These are phyloP conservation scores for Mycalesis mineus DNA, from an alignment of 2,888 invertebrate species.

Conservation along the genomic window DNA sequence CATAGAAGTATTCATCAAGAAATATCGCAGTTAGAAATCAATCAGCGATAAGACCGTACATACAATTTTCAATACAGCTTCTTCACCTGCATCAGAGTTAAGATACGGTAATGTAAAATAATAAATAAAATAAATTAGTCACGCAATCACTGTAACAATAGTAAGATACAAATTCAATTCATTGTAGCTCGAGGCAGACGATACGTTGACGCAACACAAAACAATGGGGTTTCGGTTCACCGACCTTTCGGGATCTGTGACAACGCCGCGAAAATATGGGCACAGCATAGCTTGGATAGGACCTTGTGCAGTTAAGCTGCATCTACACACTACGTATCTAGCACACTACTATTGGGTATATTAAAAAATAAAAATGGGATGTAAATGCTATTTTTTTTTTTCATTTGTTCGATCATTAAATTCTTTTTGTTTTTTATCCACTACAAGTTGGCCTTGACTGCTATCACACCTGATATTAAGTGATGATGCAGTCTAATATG, in stretches of 20 bases:
- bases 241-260: slow-evolving; percentile 73
- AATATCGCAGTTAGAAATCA: background rate
- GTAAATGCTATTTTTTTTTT: no score
- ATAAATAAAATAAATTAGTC: slow-evolving; percentile 54
- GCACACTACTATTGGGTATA: no score
- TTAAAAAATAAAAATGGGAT: no score
- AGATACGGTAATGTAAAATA: slow-evolving; percentile 42
- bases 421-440: no score
- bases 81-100: slow-evolving; percentile 33
- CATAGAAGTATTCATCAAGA: background rate
- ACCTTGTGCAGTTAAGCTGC: slow-evolving; percentile 43
- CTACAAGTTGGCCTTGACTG: no score
- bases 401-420: no score
- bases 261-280: slow-evolving; percentile 71
- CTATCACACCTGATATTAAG: no score
- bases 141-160: slow-evolving; percentile 61
- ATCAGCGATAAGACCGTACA: background rate
- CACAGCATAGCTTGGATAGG: slow-evolving; percentile 48
- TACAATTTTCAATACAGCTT: background rate
- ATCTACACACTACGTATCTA: slow-evolving; percentile 12
- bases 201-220: slow-evolving; percentile 71
- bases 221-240: slow-evolving; percentile 73
- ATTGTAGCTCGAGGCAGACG: slow-evolving; percentile 65
- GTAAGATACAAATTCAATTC: slow-evolving; percentile 67
- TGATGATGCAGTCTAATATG: no score